Evolutionary conservation across 2,888 invertebrate genomes (phyloP), one percentile per base, ranked within the genome.

Genomic region (Andricus curvator): DNA sequence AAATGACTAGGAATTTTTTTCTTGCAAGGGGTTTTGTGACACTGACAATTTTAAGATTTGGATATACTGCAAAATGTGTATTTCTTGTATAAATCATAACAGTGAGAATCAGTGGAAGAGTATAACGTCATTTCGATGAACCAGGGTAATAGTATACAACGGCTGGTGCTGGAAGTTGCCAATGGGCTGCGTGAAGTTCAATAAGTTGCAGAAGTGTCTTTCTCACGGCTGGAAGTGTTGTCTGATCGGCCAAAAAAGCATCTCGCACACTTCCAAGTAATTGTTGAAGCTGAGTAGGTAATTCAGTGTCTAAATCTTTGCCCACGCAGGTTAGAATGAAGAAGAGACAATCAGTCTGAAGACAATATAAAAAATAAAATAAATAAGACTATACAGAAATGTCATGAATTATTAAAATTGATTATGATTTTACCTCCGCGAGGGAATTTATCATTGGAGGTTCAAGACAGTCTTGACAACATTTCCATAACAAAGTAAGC

Each of bases 121-220:
- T 37, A 77, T 11, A 68, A 11, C 62, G 85, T 90, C 87, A 92
- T 87, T 91, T 92, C n/a, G 89, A 88, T n/a, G 92, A 88, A 56
- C 91, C 91, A 4, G 96, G 96, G 93, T 96, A 96, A 93, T 98
- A 98, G 93, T 98, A 98, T 80, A 97, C 95, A 79, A 98, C 97
- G 5, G 98, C 97, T 76, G 97, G 96, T 80, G 97, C 97, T 29
- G 97, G 97, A 85, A 98, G 94, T 92, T 97, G 97, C 98, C 98
- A 98, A 92, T 97, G 96, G 0, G 97, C 97, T 1, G 98, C 98
- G 93, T 97, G 97, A 80, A 98, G 94, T 93, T 98, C 98, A 86
- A 98, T 97, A 80, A 98, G 94, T 93, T 98, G 98, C 84, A 98
- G 94, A 81, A 98, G 94, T 2, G 97, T 97, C 91, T 97, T 96